Evolutionary conservation across 2,113 vertebrate genomes (phyloP).

Genomic region (Ailurus styani): DNA sequence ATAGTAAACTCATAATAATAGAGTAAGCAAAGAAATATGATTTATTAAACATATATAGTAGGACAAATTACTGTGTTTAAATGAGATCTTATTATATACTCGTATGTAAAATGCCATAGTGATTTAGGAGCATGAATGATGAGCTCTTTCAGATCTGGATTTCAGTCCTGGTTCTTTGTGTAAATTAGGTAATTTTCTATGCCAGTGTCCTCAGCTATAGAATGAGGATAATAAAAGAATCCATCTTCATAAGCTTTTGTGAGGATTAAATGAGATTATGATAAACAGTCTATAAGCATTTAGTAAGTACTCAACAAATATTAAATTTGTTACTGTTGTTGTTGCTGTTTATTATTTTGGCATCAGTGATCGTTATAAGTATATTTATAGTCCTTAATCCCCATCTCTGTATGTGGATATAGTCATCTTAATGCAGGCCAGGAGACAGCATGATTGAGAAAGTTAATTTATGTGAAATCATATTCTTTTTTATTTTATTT

Average conservation of each 20-base stretch:
- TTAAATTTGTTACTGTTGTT: not conserved
- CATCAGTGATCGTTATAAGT: not conserved
- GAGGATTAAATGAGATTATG: constrained; percentile 9
- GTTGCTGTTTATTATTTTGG: constrained; percentile 20
- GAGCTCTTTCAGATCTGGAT: not conserved
- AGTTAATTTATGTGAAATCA: constrained; percentile 4
- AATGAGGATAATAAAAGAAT: constrained; percentile 13
- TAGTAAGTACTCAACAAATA: not conserved
- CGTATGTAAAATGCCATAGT: not conserved
- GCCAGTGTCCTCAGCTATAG: not conserved
- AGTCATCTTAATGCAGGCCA: not conserved
- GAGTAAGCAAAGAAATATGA: not conserved
- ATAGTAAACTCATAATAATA: not conserved
- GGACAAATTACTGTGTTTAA: not conserved
- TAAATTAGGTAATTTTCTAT: not conserved
- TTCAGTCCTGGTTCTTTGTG: not conserved
- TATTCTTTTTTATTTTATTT: not conserved
- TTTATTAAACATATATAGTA: not conserved
- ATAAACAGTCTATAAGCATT: not conserved
- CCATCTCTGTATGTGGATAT: not conserved
- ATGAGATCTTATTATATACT: constrained; percentile 24
- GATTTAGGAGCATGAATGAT: not conserved
- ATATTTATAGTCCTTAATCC: not conserved
- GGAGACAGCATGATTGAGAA: not conserved
- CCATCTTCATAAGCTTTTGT: not conserved